A percentile compares a stretch with the other conserved stretches of the same genome.
These are phyloP conservation scores for Theristicus caerulescens DNA, from an alignment of 2,113 vertebrate species.

Conservation along the genomic window DNA sequence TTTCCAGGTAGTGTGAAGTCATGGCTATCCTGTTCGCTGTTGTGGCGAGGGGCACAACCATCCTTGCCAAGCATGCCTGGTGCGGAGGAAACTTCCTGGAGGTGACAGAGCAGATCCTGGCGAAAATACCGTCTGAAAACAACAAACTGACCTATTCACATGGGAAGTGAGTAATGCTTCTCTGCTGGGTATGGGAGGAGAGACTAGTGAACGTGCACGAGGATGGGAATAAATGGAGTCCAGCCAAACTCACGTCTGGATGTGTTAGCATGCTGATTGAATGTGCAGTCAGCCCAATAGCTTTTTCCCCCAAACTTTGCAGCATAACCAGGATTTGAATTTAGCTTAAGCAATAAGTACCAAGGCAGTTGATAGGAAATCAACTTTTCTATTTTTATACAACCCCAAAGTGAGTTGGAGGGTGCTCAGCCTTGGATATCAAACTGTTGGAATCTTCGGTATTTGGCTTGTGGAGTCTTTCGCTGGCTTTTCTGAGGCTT, in stretches of 20 bases:
- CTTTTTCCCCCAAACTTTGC: neutral
- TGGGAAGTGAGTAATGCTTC: constrained; percentile 81
- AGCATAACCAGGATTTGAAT: neutral
- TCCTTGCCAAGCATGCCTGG: constrained; percentile 96
- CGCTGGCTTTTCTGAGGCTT: neutral
- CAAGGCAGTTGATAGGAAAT: neutral
- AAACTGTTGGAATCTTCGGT: neutral
- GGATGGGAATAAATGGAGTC: rapidly evolving
- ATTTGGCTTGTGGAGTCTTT: neutral
- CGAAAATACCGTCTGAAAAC: constrained; percentile 96
- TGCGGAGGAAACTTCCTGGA: constrained; percentile 98
- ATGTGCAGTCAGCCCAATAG: neutral
- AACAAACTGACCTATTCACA: constrained; percentile 98
- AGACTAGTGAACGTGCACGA: rapidly evolving
- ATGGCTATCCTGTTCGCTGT: constrained; percentile 99
- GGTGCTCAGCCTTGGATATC: neutral
- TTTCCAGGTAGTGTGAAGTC: constrained; percentile 57
- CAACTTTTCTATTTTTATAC: neutral
- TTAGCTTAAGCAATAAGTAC: neutral
- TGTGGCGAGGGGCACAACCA: constrained; percentile 94
- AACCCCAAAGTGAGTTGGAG: neutral
- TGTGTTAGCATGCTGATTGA: no score
- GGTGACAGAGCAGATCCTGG: constrained; percentile 96
- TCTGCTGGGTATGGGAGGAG: neutral
- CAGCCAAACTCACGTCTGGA: rapidly evolving